phyloP scores from a whole-genome alignment of 2,797 vertebrate species.

The Fratercula arctica region DNA sequence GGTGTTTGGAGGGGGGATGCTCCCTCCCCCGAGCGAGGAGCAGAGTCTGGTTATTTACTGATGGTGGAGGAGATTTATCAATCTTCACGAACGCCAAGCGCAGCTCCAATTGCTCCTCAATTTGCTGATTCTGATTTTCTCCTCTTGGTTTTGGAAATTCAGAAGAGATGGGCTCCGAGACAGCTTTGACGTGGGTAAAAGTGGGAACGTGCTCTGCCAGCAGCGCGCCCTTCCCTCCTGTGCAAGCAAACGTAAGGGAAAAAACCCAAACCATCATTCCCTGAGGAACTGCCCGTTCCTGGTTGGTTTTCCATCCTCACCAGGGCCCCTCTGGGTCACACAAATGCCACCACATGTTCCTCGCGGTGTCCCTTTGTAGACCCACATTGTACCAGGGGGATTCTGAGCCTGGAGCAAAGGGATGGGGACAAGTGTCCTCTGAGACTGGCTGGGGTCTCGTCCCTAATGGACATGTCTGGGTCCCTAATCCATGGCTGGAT shows the following conservation, averaged over 20 bases:
- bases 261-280: background rate
- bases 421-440: background rate
- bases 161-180: background rate
- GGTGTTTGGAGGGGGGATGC: conserved; percentile 8
- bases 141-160: background rate
- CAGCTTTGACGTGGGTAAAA: background rate
- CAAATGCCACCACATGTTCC: fast-evolving
- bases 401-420: background rate
- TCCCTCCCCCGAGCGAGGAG: background rate
- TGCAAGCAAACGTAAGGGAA: background rate
- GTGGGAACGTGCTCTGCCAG: background rate
- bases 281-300: background rate
- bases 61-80: background rate
- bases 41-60: background rate
- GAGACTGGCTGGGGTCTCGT: background rate
- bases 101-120: background rate
- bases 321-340: background rate
- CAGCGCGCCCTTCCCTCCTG: fast-evolving
- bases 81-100: background rate
- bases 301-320: background rate
- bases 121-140: conserved; percentile 3
- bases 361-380: background rate
- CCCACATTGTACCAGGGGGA: fast-evolving
- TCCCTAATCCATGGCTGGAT: background rate
- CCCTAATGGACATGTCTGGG: fast-evolving